Percentiles rank a stretch among this genome's conserved stretches.
These are phyloP conservation scores for Tetragnatha versicolor DNA, from an alignment of 1,140 invertebrate species.

Conservation along the genomic window DNA sequence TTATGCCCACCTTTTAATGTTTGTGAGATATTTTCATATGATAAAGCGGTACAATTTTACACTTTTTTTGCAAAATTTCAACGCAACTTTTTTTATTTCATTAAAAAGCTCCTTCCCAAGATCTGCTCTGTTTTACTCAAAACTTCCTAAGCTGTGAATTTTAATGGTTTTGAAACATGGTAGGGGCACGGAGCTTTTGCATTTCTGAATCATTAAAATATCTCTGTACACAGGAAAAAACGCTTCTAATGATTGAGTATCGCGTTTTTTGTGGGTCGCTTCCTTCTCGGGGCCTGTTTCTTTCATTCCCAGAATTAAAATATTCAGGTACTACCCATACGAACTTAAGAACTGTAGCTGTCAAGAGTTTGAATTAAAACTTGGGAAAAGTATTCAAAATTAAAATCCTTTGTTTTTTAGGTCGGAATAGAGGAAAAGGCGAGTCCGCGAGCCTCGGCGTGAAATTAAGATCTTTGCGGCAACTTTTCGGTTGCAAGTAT, in stretches of 20 bases:
- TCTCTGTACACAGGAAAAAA: constrained; percentile 30
- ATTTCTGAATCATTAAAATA: constrained; percentile 52
- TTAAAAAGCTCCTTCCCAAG: too few relatives aligned
- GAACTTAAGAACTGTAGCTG: constrained; percentile 24
- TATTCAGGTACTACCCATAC: constrained; percentile 38
- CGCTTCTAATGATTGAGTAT: constrained; percentile 48
- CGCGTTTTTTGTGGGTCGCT: not conserved
- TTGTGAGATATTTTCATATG: too few relatives aligned
- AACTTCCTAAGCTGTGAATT: too few relatives aligned
- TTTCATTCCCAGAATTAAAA: constrained; percentile 25
- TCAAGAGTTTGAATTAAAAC: constrained; percentile 52
- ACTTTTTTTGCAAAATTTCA: too few relatives aligned
- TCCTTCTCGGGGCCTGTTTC: constrained; percentile 1
- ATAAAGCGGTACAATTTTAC: too few relatives aligned
- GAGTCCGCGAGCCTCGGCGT: constrained; percentile 16
- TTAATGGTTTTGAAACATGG: constrained; percentile 41
- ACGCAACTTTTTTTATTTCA: too few relatives aligned
- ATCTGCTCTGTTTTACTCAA: too few relatives aligned
- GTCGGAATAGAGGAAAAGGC: constrained; percentile 6
- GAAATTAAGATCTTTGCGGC: constrained; percentile 41
- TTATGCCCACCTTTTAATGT: too few relatives aligned
- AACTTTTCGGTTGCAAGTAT: not conserved
- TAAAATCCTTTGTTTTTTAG: constrained; percentile 20
- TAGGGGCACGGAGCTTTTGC: constrained; percentile 26
- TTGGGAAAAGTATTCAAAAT: constrained; percentile 26